Conservation (phyloP, 2,797 vertebrate genomes). For the Brachyrhaphis roseni region DNA sequence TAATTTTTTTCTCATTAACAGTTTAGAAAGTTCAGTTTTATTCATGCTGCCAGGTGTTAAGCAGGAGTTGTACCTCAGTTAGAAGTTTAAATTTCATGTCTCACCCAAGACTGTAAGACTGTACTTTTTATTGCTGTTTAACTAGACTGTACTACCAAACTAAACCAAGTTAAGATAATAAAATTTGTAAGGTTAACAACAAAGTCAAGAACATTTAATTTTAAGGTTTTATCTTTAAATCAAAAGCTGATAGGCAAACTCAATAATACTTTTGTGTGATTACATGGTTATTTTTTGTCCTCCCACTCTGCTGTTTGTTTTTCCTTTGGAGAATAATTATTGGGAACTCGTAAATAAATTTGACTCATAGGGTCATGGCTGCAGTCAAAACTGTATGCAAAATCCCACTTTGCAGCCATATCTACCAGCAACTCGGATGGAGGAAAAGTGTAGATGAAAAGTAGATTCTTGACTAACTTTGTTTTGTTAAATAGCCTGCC, state of each 20-base stretch:
- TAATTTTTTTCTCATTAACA: not conserved
- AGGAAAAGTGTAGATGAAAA: not conserved
- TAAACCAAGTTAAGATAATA: not conserved
- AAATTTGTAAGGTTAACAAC: not conserved
- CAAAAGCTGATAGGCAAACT: not conserved
- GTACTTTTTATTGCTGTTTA: not conserved
- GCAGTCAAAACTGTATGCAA: not conserved
- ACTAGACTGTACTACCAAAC: not conserved
- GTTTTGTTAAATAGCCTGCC: not conserved
- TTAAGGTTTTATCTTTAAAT: not conserved
- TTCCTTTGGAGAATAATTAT: not conserved
- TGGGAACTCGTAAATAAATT: not conserved
- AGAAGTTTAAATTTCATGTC: not conserved
- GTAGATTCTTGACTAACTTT: not conserved
- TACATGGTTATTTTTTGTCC: not conserved
- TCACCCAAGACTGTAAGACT: not conserved
- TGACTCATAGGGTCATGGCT: not conserved
- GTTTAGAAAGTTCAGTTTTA: not conserved
- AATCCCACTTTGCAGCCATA: not conserved
- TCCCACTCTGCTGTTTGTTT: not conserved
- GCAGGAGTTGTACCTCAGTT: not conserved
- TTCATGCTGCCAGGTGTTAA: not conserved
- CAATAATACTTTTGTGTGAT: not conserved
- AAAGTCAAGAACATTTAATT: not conserved
- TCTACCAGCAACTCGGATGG: not conserved